phyloP scores from a whole-genome alignment of 2,797 vertebrate genomes.

The Tolypeutes matacus region DNA sequence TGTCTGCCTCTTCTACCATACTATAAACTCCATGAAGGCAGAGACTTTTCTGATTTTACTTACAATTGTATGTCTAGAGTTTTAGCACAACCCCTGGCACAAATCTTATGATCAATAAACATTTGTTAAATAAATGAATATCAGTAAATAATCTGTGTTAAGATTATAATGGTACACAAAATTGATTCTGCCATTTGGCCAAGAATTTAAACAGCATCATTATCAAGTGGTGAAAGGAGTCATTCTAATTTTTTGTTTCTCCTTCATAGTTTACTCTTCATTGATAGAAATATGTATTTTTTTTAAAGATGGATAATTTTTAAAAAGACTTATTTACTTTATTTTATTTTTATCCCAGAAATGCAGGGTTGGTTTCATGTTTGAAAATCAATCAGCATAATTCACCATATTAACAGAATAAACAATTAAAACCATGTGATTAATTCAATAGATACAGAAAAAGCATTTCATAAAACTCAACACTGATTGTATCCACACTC shows the following conservation, averaged over 20 bases:
- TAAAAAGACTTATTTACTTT: too few species aligned
- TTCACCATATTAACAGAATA: background rate
- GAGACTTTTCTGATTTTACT: conserved; percentile 41
- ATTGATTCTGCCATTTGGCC: background rate
- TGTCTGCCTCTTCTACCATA: background rate
- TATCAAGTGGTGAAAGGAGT: background rate
- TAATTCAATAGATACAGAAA: too few species aligned
- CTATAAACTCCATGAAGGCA: background rate
- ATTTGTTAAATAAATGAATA: conserved; percentile 25
- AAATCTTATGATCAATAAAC: conserved; percentile 16
- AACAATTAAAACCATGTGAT: background rate
- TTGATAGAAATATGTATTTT: conserved; percentile 17
- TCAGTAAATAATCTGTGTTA: background rate
- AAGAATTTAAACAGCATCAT: conserved; percentile 13
- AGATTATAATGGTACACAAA: background rate
- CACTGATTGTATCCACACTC: too few species aligned
- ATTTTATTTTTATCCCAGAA: too few species aligned
- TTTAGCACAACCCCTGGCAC: background rate
- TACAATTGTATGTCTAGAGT: background rate
- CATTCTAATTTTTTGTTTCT: background rate
- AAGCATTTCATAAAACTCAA: too few species aligned
- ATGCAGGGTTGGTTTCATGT: too few species aligned
- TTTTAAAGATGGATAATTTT: background rate
- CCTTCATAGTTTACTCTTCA: conserved; percentile 19
- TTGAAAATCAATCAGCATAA: too few species aligned